Base-by-base conservation (phyloP, 2,113 vertebrate genomes). In the Speoplatyrhinus poulsoni region DNA sequence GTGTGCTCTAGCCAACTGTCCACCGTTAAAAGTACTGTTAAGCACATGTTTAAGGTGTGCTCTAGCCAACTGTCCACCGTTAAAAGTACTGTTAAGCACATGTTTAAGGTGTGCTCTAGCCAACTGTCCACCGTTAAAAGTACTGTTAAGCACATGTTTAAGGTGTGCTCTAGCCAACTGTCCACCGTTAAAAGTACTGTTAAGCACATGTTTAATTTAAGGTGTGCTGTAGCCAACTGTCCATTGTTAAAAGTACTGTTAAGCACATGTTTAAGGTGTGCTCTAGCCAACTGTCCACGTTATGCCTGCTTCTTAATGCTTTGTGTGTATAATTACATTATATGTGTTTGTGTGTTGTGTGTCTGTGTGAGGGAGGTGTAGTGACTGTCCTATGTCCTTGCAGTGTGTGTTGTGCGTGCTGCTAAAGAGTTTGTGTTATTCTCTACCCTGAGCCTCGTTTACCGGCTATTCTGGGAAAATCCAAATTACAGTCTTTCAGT, bases 401-500 rank as follows among this genome's bases (percentile, higher is more conserved):
- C 81, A 84, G 80, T 76, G 76, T 47, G 73, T 79, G 83, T 90
- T 90, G 26, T 26, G 90, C 89, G 86, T 92, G 91, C 90, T 90
- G 83, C 83, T 89, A 73, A 88, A 84, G 84, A 91, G 87, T 91
- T 86, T 85, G 90, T 92, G 91, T 91, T 90, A 87, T 87, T 82
- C 78, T 47, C 87, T 89, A 83, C 81, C 88, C 82, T 82, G 84
- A 87, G 84, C 88, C 88, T 88, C 83, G 80, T 92, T 91, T 90
- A 85, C 88, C 66, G 81, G 85, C 92, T 93, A 93, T 93, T 93
- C 91, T 92, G 87, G 91, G 92, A 92, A 87, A 88, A 87, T 90
- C 84, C 87, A 92, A 93, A 93, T 93, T 92, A 93, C 81, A 93
- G 90, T 92, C 84, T 92, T 93, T 91, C 88, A 91, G 87, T 65